Evolutionary conservation across 2,113 vertebrate genomes (phyloP), one percentile per base, ranked within the genome.

Genomic region (Leptobrachium ailaonicum): DNA sequence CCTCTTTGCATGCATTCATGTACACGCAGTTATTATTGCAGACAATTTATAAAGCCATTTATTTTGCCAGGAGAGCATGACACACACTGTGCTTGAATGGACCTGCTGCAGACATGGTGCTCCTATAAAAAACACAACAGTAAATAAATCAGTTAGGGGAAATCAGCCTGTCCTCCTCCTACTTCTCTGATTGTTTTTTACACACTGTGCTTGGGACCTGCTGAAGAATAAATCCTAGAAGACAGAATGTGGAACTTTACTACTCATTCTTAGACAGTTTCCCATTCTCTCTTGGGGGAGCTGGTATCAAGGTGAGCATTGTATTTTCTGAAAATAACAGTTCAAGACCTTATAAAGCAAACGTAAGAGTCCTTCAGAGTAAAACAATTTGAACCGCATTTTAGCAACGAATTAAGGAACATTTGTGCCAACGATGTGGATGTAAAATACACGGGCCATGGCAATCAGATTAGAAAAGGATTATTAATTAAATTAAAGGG

Each of bases 1-100:
- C 87, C 86, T 89, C 89, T 89, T 83, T 83, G 82, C 87, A 85
- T 86, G 90, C 92, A 95, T 94, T 95, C 94, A 93, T 92, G 87
- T 91, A 93, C 76, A 85, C 85, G 79, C 87, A 90, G 92, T 95
- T 95, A 95, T 96, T 96, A 94, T 94, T 95, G 91, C 90, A 94
- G 92, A 87, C 89, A 93, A 96, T 95, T 94, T 95, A 95, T 94
- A 93, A 93, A 92, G 93, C 93, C 94, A 95, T 97, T 95, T 94
- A 94, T 96, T 96, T 95, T 91, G 92, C 93, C 92, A 91, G 93
- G 93, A 94, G 91, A 91, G 93, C 93, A 89, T 93, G 95, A 94
- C 94, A 95, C 90, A 64, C 90, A 93, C 94, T 95, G 92, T 94
- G 94, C 93, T 94, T 95, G 95, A 96, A 91, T 89, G 90, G 86